A percentile compares a stretch with the other conserved stretches of the same genome.
These are phyloP conservation scores for Tetramorium simillimum DNA, from an alignment of 1,140 invertebrate species.

Conservation along the genomic window DNA sequence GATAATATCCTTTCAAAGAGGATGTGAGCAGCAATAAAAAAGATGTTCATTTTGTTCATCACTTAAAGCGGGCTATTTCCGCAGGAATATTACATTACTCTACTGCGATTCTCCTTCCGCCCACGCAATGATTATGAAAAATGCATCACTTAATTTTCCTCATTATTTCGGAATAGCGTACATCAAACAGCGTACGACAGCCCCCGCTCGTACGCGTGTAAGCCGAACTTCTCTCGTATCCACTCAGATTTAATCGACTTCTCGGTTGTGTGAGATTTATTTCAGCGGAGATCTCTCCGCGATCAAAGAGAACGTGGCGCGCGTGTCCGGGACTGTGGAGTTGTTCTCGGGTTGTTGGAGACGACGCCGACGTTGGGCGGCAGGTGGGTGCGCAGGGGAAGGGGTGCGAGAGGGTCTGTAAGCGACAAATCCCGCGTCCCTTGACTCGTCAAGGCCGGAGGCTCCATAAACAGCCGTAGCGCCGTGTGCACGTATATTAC, in stretches of 20 bases:
- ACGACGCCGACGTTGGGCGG: constrained; percentile 8
- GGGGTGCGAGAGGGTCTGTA: constrained; percentile 5
- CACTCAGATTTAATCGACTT: neutral
- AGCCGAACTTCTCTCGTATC: neutral
- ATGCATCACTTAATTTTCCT: neutral
- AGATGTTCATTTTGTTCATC: neutral
- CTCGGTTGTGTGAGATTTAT: constrained; percentile 14
- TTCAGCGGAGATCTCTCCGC: neutral
- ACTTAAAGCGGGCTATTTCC: constrained; percentile 11
- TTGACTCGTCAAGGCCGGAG: constrained; percentile 61
- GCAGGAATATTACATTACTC: neutral
- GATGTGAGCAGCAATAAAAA: neutral
- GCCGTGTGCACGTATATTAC: constrained; percentile 34
- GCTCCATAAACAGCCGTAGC: constrained; percentile 57
- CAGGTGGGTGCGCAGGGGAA: neutral
- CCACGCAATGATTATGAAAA: neutral
- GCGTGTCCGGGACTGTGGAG: constrained; percentile 26
- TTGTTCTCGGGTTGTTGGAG: constrained; percentile 9
- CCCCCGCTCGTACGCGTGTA: neutral
- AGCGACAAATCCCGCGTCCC: constrained; percentile 60
- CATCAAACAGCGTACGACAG: neutral
- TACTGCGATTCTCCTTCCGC: neutral
- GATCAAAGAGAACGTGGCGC: constrained; percentile 31
- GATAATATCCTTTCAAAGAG: constrained; percentile 11
- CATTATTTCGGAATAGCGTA: neutral